These are phyloP conservation scores for Serinus canaria DNA, from an alignment of 2,113 vertebrate genomes.

Conservation along the genomic window DNA sequence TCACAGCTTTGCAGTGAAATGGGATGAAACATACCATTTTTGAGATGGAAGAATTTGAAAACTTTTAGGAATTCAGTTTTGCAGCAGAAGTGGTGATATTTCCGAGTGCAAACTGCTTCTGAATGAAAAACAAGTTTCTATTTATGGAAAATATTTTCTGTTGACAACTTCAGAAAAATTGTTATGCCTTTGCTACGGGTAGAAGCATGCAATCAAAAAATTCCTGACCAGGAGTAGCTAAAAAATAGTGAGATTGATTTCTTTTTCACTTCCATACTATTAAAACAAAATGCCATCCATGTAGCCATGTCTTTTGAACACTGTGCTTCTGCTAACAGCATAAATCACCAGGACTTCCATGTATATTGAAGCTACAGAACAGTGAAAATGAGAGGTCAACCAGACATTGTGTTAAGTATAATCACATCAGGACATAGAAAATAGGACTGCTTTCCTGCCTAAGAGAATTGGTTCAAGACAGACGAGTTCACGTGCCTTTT, in stretches of 20 bases:
- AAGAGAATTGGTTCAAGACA: neutral
- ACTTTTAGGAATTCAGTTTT: neutral
- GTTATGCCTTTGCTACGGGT: neutral
- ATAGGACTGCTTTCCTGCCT: neutral
- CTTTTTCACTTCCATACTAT: neutral
- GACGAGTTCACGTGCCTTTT: neutral
- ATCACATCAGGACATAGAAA: neutral
- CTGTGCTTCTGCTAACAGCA: neutral
- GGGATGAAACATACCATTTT: neutral
- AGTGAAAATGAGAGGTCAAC: neutral
- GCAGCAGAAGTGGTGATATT: neutral
- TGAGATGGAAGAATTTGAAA: neutral
- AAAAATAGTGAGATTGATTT: neutral
- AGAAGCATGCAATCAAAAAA: neutral
- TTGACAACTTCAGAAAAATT: neutral
- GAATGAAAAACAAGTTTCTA: neutral
- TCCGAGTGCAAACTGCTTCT: neutral
- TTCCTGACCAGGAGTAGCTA: neutral
- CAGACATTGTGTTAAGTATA: neutral
- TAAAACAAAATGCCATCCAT: neutral
- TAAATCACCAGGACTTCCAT: neutral
- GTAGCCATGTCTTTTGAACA: neutral
- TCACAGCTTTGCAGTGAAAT: neutral
- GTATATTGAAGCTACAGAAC: neutral
- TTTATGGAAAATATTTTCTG: neutral